Evolutionary conservation across 2,113 vertebrate genomes (phyloP), one percentile per base, ranked within the genome.

Genomic region (Sitta europaea): DNA sequence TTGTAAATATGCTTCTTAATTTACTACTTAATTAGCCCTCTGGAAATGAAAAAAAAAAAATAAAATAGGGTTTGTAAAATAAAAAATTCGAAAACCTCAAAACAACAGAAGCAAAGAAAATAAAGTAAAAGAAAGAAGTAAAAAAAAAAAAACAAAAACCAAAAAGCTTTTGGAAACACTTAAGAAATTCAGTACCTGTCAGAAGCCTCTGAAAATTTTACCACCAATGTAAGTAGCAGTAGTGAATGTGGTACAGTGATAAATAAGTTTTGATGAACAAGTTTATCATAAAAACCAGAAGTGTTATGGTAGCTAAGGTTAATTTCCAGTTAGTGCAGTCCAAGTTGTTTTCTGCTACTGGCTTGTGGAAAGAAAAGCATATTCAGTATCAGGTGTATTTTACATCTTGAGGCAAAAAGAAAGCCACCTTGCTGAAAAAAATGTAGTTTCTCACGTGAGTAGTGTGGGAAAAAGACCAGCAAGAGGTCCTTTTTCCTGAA

Each of bases 71-170:
- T 9, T 65, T 59, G 0, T 81, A 58, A 89, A 74, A 87, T 19
- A 2, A 42, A 25, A 14, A 28, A 58, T 28, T 14, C 45, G 22
- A 47, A 18, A 43, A 43, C 43, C 43, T 8, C 40, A 42, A 42
- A 14, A 11, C 11, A 12, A 4, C 9, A 24, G 29, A 75, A 42
- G 3, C 25, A 50, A 43, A 15, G 19, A 77, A 87, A 71, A 66
- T 21, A 31, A 58, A 12, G 6, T 38, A 82, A 83, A 74, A 74
- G 5, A 9, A 35, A 6, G 5, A 54, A 17, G 3, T 3, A 38
- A 24, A 28, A 13, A 18, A 43, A 43, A 21, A 31, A 13, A n/a
- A n/a, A n/a, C n/a, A 24, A 12, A 11, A 0, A 3, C 3, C 2
- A 20, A 27, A 53, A 29, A 23, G 15, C 3, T n/a, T 82, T 63